Base-by-base conservation (phyloP, 2,888 invertebrate species). In the Ophion ellenae region DNA sequence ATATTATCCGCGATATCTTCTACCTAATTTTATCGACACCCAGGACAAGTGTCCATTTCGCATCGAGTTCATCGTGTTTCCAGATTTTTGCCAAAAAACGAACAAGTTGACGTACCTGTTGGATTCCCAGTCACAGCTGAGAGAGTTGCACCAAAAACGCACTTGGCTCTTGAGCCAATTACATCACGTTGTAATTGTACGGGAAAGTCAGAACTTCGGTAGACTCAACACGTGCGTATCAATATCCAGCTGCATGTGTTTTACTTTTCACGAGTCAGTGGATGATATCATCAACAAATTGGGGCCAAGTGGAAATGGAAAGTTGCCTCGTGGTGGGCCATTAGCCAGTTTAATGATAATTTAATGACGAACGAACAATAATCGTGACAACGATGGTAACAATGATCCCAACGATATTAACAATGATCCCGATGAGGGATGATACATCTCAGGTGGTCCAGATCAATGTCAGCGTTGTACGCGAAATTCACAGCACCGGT, bases 401-500 rank as follows among this genome's bases (percentile, higher is more conserved):
- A 24, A 20, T 36, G 6, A 45, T 63, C 14, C 9, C 20, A 20
- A 32, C 47, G 10, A 45, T 11, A 2, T 45, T 24, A 24, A 24
- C 24, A 24, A 24, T 24, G 2, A 24, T 24, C 24, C 71, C n/a
- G 17, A 47, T 36, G 20, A 40, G 17, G 40, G 4, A 71, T 36
- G 24, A 1, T n/a, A 59, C 7, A 64, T 53, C 24, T n/a, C 6
- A 3, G 40, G 28, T 59, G 73, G 59, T 74, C 20, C 53, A 7
- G 40, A 61, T 57, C 66, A 74, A 53, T 64, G 67, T 45, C 75
- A 78, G 53, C 57, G 70, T 71, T 53, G 0, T 53, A 24, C 45
- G 57, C 28, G 40, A 79, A 81, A 74, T 81, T 73, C 17, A 73
- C 73, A 74, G n/a, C 57, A 59, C 64, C 66, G 28, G 74, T 47